phyloP scores from a whole-genome alignment of 2,888 invertebrate genomes.

The Noctua janthina region DNA sequence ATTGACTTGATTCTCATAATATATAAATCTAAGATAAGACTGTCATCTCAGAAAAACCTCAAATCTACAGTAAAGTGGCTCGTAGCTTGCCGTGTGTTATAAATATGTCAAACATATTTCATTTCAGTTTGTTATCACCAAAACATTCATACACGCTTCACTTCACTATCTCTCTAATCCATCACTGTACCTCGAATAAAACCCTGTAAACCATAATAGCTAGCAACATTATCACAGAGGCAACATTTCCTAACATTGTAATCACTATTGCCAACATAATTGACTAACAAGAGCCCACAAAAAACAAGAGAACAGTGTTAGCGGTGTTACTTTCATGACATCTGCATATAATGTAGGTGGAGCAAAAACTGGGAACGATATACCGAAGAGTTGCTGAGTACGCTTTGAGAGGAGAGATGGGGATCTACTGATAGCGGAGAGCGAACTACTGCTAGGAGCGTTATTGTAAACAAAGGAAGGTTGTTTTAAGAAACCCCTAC shows the following conservation, averaged over 20 bases:
- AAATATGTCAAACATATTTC: not conserved
- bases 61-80: not conserved
- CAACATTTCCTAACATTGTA: conserved; percentile 58
- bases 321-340: conserved; percentile 81
- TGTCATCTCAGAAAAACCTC: not conserved
- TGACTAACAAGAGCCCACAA: conserved; percentile 67
- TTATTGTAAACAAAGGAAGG: not conserved
- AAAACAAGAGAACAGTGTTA: conserved; percentile 72
- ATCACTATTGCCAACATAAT: conserved; percentile 67
- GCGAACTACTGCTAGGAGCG: not conserved
- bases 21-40: not conserved
- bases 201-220: conserved; percentile 22
- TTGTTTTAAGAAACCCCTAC: conserved; percentile 59
- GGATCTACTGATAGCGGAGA: conserved; percentile 24
- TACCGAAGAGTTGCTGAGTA: conserved; percentile 53
- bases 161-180: conserved; percentile 21
- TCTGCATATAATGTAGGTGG: conserved; percentile 79
- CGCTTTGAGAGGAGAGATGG: conserved; percentile 40
- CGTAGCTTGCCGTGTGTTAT: not conserved
- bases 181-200: conserved; percentile 33
- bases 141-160: not conserved
- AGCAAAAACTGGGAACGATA: conserved; percentile 70
- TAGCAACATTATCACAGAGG: conserved; percentile 47
- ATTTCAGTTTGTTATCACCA: not conserved
- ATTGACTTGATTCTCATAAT: not conserved